These are phyloP conservation scores for Enteromius radiatus DNA, from an alignment of 2,797 vertebrate genomes.

Conservation along the genomic window DNA sequence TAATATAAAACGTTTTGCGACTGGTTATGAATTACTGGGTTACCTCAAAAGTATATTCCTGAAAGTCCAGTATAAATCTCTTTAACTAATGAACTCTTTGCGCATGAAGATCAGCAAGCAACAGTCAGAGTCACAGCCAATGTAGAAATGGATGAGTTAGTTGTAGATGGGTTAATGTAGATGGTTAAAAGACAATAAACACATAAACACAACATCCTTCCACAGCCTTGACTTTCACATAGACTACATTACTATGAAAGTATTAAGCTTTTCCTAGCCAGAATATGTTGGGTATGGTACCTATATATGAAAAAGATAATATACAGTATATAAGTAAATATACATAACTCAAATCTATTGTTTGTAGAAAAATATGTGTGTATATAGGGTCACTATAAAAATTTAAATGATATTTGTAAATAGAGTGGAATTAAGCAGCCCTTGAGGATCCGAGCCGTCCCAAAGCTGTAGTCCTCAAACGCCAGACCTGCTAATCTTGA, in stretches of 20 bases:
- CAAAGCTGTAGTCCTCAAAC: conserved; percentile 21
- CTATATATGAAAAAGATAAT: conserved; percentile 17
- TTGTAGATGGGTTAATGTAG: conserved; percentile 59
- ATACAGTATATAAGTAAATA: conserved; percentile 25
- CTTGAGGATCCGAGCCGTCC: conserved; percentile 47
- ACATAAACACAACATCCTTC: conserved; percentile 59
- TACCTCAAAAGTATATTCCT: neutral
- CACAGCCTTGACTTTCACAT: conserved; percentile 19
- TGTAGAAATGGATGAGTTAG: conserved; percentile 52
- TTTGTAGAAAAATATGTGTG: conserved; percentile 56
- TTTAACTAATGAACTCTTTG: neutral
- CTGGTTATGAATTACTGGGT: neutral
- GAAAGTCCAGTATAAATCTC: neutral
- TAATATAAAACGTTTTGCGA: neutral
- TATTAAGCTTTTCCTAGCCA: neutral
- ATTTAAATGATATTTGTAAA: conserved; percentile 49
- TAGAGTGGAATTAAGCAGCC: conserved; percentile 48
- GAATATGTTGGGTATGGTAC: neutral
- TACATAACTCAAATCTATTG: conserved; percentile 39
- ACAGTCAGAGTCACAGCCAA: conserved; percentile 28
- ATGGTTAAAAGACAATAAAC: conserved; percentile 57
- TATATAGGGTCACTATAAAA: conserved; percentile 43
- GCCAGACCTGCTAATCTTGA: conserved; percentile 18
- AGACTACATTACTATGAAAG: conserved; percentile 16
- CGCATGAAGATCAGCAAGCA: conserved; percentile 9